phyloP scores from a whole-genome alignment of 1,140 invertebrate species.

The Tachypleus tridentatus region DNA sequence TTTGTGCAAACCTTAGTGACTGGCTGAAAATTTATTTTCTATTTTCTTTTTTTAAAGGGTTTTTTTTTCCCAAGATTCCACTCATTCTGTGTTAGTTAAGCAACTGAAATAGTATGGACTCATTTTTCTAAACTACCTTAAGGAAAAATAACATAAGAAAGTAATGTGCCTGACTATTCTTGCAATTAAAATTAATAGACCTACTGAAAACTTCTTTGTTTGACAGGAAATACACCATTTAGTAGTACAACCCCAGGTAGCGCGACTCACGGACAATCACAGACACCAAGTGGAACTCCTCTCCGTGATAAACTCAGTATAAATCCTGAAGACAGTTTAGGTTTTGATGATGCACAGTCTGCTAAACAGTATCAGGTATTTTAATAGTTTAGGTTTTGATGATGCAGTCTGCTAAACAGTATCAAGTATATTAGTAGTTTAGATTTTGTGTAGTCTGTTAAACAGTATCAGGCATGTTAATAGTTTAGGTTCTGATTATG shows the following conservation, averaged over 20 bases:
- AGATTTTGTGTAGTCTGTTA: background rate
- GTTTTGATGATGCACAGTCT: conserved; percentile 30
- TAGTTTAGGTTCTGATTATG: background rate
- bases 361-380: conserved; percentile 27
- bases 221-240: conserved; percentile 5
- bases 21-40: too few species aligned
- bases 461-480: background rate
- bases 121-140: too few species aligned
- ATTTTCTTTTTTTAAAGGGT: too few species aligned
- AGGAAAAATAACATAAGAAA: too few species aligned
- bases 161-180: too few species aligned
- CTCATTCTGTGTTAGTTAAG: too few species aligned
- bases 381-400: conserved; percentile 4
- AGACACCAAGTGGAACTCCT: conserved; percentile 38
- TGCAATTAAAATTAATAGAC: background rate
- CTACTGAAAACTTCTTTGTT: background rate
- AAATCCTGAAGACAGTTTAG: conserved; percentile 66
- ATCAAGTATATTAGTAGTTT: background rate
- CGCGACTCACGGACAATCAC: conserved; percentile 20
- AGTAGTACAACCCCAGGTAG: conserved; percentile 24
- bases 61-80: too few species aligned
- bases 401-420: too few species aligned
- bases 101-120: too few species aligned
- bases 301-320: conserved; percentile 91
- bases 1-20: too few species aligned